Base-by-base conservation (phyloP, 2,888 invertebrate genomes). In the Pollenia angustigena region DNA sequence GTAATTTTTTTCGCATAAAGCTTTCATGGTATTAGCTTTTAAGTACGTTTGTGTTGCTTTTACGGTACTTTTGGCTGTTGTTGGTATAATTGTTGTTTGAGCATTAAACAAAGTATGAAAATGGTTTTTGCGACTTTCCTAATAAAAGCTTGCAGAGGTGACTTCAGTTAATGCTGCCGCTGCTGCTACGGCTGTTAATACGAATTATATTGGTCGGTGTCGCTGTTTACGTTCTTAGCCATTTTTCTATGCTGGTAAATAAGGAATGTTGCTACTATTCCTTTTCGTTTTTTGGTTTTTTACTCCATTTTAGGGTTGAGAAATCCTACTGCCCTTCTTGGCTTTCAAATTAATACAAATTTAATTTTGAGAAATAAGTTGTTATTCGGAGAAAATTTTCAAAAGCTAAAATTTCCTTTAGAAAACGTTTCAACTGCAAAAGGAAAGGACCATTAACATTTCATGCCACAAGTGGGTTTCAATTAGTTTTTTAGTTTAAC, bases 1-100 rank as follows among this genome's bases (percentile, higher is more conserved):
- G 64, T 83, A 75, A 82, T 75, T 69, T 84, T 32, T 71, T 85
- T 85, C 71, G 66, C 80, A 82, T 79, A 75, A 81, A 82, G 68
- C 75, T 85, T 79, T 82, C 40, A 71, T 58, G 62, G 82, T 62
- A 75, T 82, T 75, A 82, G 74, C 81, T 82, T 85, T 86, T 82
- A 86, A 86, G 78, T 71, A 80, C 79, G 54, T 86, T 79, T 60
- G 40, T 66, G 8, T 18, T 69, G 16, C 10, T 58, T 16, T 23
- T 46, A 32, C 32, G 32, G 32, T 32, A 1, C 32, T 32, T 32
- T 32, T 6, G 32, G 32, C 71, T 18, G 52, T 44, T 81, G 9
- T 2, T 58, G n/a, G 9, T 46, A 40, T 16, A 6, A 32, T 68
- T 74, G 58, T 75, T 60, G 62, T 32, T 12, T 48, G 32, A 68